phyloP scores from a whole-genome alignment of 2,113 vertebrate species.

The Chaetura pelagica region DNA sequence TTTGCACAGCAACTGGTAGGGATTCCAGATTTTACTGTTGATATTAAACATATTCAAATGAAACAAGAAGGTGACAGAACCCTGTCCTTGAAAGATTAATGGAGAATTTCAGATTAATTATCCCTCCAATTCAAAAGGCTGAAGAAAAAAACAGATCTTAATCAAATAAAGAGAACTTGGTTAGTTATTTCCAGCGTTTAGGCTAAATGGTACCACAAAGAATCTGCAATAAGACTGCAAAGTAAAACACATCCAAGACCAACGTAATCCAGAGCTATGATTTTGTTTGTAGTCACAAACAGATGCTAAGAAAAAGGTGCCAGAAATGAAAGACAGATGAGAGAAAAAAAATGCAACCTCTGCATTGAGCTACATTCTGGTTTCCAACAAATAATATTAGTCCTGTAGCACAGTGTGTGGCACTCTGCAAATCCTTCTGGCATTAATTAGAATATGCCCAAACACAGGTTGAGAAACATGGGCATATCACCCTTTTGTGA shows the following conservation, averaged over 20 bases:
- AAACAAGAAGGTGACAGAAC: constrained; percentile 34
- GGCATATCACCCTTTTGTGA: neutral
- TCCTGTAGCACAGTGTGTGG: neutral
- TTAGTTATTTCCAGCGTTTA: neutral
- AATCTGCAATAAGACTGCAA: neutral
- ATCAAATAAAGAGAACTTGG: neutral
- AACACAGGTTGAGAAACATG: neutral
- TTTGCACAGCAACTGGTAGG: constrained; percentile 25
- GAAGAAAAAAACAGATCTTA: neutral
- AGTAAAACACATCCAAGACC: neutral
- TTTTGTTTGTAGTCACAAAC: neutral
- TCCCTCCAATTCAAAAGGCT: neutral
- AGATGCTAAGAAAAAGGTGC: neutral
- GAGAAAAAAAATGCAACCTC: neutral
- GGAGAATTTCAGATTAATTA: constrained; percentile 37
- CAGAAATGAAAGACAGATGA: neutral
- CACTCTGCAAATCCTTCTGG: neutral
- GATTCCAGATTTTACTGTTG: constrained; percentile 24
- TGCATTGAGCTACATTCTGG: neutral
- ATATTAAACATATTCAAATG: constrained; percentile 22
- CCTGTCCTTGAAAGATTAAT: constrained; percentile 38
- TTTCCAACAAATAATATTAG: neutral
- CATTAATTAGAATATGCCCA: neutral
- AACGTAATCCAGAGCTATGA: neutral
- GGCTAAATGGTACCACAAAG: neutral